Evolutionary conservation across 2,888 invertebrate genomes (phyloP).

Genomic region (Epirrhoe alternata): DNA sequence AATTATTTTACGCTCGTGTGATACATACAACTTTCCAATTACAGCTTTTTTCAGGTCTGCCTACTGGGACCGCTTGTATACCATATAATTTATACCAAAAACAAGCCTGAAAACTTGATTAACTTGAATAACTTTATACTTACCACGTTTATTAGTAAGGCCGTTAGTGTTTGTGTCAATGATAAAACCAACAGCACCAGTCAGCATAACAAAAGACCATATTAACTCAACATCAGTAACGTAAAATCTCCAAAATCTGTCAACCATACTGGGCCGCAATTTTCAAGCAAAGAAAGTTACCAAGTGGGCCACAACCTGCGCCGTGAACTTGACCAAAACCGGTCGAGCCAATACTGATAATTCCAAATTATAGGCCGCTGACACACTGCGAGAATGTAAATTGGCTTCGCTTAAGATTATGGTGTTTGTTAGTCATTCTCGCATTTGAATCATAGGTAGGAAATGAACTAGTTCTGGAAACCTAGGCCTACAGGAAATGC

Average conservation of each 20-base stretch:
- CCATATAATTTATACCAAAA: no score
- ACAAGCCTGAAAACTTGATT: no score
- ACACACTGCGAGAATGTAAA: conserved; percentile 46
- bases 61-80: no score
- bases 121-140: no score
- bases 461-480: conserved; percentile 4
- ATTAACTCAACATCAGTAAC: conserved; percentile 22
- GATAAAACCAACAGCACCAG: not conserved
- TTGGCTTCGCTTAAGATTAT: conserved; percentile 35
- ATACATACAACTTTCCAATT: no score
- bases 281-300: conserved; percentile 73
- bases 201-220: conserved; percentile 14
- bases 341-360: conserved; percentile 56
- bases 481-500: conserved; percentile 2
- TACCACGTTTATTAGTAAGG: not conserved
- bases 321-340: conserved; percentile 67
- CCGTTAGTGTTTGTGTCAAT: not conserved
- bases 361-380: conserved; percentile 57
- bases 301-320: conserved; percentile 76
- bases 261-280: conserved; percentile 52
- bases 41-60: no score
- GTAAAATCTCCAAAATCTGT: conserved; percentile 48
- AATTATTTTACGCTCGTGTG: no score
- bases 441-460: not conserved
- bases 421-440: conserved; percentile 31